These are phyloP conservation scores for Eugnorisma glareosa DNA, from an alignment of 2,888 invertebrate genomes.

Conservation along the genomic window DNA sequence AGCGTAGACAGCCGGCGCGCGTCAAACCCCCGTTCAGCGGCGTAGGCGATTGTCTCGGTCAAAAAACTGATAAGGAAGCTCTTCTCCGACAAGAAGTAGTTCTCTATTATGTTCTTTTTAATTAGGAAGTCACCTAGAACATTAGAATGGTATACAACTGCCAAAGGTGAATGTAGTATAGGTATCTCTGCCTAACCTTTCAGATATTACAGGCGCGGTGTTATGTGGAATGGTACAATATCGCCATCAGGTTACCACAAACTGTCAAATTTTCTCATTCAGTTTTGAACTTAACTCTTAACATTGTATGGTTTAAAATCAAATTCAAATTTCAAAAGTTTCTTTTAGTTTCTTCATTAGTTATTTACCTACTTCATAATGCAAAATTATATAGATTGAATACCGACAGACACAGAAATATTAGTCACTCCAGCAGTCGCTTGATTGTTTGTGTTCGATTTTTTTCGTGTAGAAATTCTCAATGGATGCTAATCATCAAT, in stretches of 20 bases:
- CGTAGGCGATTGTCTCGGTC: constrained; percentile 79
- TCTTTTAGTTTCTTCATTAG: neutral
- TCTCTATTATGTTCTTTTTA: constrained; percentile 77
- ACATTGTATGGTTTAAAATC: too few species aligned
- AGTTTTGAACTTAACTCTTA: too few species aligned
- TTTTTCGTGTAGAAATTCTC: too few species aligned
- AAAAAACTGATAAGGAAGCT: constrained; percentile 77
- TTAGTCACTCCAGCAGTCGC: neutral
- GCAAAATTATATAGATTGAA: neutral
- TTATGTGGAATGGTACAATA: neutral
- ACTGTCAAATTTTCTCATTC: too few species aligned
- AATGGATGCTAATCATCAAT: too few species aligned
- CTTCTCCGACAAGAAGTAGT: constrained; percentile 79
- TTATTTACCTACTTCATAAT: neutral
- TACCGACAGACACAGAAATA: neutral
- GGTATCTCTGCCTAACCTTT: neutral
- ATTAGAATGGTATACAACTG: neutral
- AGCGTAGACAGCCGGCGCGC: constrained; percentile 79
- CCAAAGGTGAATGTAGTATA: neutral
- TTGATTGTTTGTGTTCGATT: neutral
- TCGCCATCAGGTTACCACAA: too few species aligned
- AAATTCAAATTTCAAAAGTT: too few species aligned
- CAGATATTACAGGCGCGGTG: neutral
- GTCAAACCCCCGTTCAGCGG: constrained; percentile 80
- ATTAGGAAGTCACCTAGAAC: constrained; percentile 74